Evolutionary conservation across 2,888 invertebrate species (phyloP), one percentile per base, ranked within the genome.

Genomic region (Lysandra bellargus): DNA sequence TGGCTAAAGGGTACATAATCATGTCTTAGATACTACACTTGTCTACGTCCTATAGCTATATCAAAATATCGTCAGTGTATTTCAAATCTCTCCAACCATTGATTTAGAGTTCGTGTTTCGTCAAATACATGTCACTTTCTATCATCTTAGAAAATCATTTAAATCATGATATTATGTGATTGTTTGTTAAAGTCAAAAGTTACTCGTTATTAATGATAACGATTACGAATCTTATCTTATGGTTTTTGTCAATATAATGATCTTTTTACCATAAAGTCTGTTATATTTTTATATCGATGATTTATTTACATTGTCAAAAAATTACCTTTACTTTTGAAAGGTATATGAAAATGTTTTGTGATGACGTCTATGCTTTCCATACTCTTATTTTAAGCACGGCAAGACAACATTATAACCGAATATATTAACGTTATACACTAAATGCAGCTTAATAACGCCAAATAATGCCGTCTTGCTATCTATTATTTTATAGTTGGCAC

Each of bases 381-480:
- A 37, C 17, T 74, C 6, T 81, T 77, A 60, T 81, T 78, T 82
- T 49, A 80, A 83, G 87, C 88, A 88, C 89, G 91, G 90, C 90
- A 92, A 92, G 89, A 87, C 88, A 87, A 85, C 89, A 90, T 90
- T 90, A 90, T 87, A 85, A 83, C 40, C 73, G 57, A 23, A 80
- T 40, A 40, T 33, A 69, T 33, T 76, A 40, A 69, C 61, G 74
- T 78, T 61, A 60, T 40, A 69, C 14, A 79, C 79, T 78, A 81
- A 80, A 73, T 23, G 78, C 60, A 79, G 81, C 83, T 84, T 83
- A 78, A 33, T 83, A 83, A 84, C 81, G 72, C 33, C 12, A 82
- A 86, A 87, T 89, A 89, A 90, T 89, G 89, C 85, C 87, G 88
- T 90, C 89, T 92, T 92, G 90, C 88, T 88, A 87, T 84, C 79